Evolutionary conservation across 1,140 invertebrate species (phyloP), one percentile per base, ranked within the genome.

Genomic region (Megathymus violae): DNA sequence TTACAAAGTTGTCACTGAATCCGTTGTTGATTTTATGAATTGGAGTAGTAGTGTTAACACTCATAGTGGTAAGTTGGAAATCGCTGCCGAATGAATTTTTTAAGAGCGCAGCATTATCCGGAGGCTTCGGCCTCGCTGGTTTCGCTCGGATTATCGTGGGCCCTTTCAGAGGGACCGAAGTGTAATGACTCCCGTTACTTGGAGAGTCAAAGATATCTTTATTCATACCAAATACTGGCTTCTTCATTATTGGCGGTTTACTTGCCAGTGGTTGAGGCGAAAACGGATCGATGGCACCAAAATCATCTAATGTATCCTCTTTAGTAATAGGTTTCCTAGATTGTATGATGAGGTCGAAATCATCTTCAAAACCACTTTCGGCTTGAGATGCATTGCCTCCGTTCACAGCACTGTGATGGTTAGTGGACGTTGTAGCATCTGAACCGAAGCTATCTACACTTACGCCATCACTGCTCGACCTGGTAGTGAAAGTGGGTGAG

Each of bases 341-440:
- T 51, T 87, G 77, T 3, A 92, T 80, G 31, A 93, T 93, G 13
- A 94, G 92, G 71, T 95, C 94, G 80, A 95, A 95, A 76, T 96
- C 95, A 87, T 96, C 95, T 79, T 95, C 95, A 72, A 95, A 95
- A 16, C 93, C 95, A 89, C 95, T 95, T 80, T 95, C 95, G 46
- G 94, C 93, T 74, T 94, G 94, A n/a, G 94, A 95, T 4, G 94
- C 93, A 73, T 94, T 95, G n/a, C 94, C 93, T 64, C 93, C 93
- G 67, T 72, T 93, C 79, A 85, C 88, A 64, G 72, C 91, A 92
- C 89, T 85, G n/a, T 84, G 83, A 25, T 90, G 85, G 48, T 88
- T 91, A 4, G 93, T 93, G 58, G 93, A 94, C 3, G 92, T 93
- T 15, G 93, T 94, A n/a, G 93, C 93, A 78, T 95, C 94, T 17